Evolutionary conservation across 1,140 invertebrate genomes (phyloP).

Genomic region (Lethrus apterus): DNA sequence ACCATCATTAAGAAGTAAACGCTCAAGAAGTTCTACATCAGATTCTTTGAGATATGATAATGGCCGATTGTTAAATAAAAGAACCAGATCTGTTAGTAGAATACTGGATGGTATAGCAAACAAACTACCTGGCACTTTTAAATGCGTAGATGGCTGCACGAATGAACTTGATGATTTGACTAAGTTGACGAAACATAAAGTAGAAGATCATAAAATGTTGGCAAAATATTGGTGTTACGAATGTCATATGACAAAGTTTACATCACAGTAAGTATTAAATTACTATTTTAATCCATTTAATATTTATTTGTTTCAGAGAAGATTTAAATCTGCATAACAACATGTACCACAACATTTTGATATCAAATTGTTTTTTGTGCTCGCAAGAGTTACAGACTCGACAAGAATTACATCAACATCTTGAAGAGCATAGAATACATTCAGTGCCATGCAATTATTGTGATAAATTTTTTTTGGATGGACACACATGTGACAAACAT

Average conservation of each 20-base stretch:
- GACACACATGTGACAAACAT: background rate
- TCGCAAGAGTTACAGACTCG: background rate
- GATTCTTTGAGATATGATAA: too few relatives aligned
- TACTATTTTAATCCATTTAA: background rate
- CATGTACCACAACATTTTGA: background rate
- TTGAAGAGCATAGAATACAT: slow-evolving; percentile 1
- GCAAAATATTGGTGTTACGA: slow-evolving; percentile 2
- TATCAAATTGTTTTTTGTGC: slow-evolving; percentile 1
- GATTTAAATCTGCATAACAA: background rate
- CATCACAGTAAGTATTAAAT: slow-evolving; percentile 2
- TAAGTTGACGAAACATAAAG: background rate
- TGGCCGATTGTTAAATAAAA: too few relatives aligned
- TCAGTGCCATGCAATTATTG: slow-evolving; percentile 4
- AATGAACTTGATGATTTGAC: too few relatives aligned
- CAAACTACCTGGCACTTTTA: too few relatives aligned
- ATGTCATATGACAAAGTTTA: background rate
- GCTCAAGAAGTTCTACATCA: too few relatives aligned
- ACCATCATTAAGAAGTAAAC: too few relatives aligned
- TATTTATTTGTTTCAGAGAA: slow-evolving; percentile 3
- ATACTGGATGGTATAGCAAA: too few relatives aligned
- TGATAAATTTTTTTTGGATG: slow-evolving; percentile 3
- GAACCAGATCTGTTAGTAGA: too few relatives aligned
- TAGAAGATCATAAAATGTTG: background rate
- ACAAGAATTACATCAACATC: background rate
- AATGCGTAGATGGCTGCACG: too few relatives aligned